phyloP scores from a whole-genome alignment of 1,140 invertebrate genomes.

The Orussus abietinus region DNA sequence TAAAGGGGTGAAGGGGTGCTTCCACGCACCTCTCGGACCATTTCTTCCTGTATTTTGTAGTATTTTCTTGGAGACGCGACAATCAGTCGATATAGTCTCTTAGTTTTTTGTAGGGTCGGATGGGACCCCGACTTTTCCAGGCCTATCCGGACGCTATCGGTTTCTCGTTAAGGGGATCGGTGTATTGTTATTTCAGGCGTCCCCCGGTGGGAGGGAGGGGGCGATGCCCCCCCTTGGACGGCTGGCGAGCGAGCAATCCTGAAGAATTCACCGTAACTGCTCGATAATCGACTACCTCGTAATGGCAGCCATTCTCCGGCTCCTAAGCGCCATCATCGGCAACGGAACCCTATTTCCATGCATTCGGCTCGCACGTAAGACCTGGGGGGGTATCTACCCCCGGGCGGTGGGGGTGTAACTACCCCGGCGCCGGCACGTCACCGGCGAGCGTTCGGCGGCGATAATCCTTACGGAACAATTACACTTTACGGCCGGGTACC shows the following conservation, averaged over 20 bases:
- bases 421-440: constrained; percentile 7
- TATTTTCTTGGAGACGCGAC: too few relatives aligned
- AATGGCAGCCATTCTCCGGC: constrained; percentile 19
- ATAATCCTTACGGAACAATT: constrained; percentile 29
- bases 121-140: too few relatives aligned
- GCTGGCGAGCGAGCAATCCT: constrained; percentile 8
- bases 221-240: too few relatives aligned
- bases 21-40: too few relatives aligned
- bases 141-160: constrained; percentile 32
- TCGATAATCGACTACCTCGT: constrained; percentile 31
- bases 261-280: constrained; percentile 28
- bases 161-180: constrained; percentile 33
- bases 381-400: too few relatives aligned
- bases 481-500: constrained; percentile 19
- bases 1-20: too few relatives aligned
- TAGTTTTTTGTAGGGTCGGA: too few relatives aligned
- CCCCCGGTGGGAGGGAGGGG: too few relatives aligned
- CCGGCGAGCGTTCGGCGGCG: constrained; percentile 16
- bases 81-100: too few relatives aligned
- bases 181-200: constrained; percentile 28
- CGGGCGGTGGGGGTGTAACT: background rate
- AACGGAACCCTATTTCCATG: constrained; percentile 30
- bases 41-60: too few relatives aligned
- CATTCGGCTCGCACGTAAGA: too few relatives aligned
- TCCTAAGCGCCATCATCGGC: constrained; percentile 19